These are phyloP conservation scores for Amphipyra berbera DNA, from an alignment of 2,888 invertebrate species.

Conservation along the genomic window DNA sequence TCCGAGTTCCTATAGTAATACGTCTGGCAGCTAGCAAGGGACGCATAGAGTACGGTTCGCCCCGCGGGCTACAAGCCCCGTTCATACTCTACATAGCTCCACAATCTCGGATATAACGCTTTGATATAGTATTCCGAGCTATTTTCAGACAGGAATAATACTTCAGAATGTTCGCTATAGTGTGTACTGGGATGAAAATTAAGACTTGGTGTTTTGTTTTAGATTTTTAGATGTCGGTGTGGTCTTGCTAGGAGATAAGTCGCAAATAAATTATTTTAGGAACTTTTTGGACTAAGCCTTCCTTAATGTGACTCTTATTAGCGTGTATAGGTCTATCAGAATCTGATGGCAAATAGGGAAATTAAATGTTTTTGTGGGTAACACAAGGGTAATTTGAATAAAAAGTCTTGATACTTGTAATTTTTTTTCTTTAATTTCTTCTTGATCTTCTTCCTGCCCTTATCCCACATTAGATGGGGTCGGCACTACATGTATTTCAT, in stretches of 20 bases:
- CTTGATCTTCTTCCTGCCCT: too few species aligned
- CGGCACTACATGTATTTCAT: too few species aligned
- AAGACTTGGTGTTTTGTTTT: slow-evolving; percentile 16
- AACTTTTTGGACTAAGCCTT: not conserved
- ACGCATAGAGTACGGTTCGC: slow-evolving; percentile 61
- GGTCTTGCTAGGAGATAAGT: not conserved
- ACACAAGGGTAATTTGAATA: too few species aligned
- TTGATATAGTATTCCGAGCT: slow-evolving; percentile 42
- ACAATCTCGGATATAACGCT: slow-evolving; percentile 47
- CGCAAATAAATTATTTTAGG: not conserved
- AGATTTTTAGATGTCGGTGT: not conserved
- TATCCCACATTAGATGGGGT: too few species aligned
- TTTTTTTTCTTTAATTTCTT: too few species aligned
- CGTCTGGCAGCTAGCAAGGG: slow-evolving; percentile 51
- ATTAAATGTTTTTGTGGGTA: too few species aligned
- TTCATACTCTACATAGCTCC: slow-evolving; percentile 39
- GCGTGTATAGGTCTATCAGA: too few species aligned
- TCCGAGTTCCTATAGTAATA: slow-evolving; percentile 45
- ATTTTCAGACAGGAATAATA: slow-evolving; percentile 44
- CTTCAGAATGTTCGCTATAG: slow-evolving; percentile 25
- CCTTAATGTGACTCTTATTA: too few species aligned
- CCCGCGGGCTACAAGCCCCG: slow-evolving; percentile 57
- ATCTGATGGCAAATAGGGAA: too few species aligned
- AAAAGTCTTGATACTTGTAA: too few species aligned
- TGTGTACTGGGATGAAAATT: slow-evolving; percentile 19